Conservation (phyloP, 2,888 invertebrate species). For the Hirtodrosophila trivittata region DNA sequence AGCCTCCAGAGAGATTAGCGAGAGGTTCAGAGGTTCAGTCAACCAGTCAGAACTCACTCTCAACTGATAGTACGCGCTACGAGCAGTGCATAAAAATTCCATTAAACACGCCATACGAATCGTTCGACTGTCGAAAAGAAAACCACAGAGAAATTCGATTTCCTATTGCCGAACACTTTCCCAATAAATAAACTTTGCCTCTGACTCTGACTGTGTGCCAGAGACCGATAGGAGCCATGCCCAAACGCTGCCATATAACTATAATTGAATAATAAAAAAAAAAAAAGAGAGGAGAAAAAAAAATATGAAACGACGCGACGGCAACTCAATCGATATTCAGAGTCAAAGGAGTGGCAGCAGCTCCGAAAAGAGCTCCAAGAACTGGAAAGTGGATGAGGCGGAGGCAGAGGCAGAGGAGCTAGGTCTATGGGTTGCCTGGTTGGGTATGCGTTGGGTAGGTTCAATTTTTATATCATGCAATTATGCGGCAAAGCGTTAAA, state of each 20-base stretch:
- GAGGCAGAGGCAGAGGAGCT: neutral
- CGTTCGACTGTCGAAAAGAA: constrained; percentile 46
- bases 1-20: constrained; percentile 20
- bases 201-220: constrained; percentile 22
- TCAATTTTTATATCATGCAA: constrained; percentile 65
- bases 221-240: constrained; percentile 19
- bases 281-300: constrained; percentile 4
- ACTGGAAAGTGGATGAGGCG: constrained; percentile 8
- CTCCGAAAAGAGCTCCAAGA: constrained; percentile 18
- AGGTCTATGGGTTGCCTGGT: neutral
- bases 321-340: constrained; percentile 68
- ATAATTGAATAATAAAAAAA: constrained; percentile 65
- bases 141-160: constrained; percentile 58
- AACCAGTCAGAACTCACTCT: constrained; percentile 1
- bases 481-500: constrained; percentile 69
- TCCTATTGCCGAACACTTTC: constrained; percentile 25
- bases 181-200: constrained; percentile 37
- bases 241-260: constrained; percentile 50
- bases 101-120: constrained; percentile 42
- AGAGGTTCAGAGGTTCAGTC: constrained; percentile 8
- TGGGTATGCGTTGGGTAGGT: constrained; percentile 28
- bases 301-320: constrained; percentile 26
- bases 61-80: neutral
- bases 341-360: constrained; percentile 40
- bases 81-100: constrained; percentile 53